Evolutionary conservation across 2,797 vertebrate species (phyloP).

Genomic region (Eurystomus glaucurus): DNA sequence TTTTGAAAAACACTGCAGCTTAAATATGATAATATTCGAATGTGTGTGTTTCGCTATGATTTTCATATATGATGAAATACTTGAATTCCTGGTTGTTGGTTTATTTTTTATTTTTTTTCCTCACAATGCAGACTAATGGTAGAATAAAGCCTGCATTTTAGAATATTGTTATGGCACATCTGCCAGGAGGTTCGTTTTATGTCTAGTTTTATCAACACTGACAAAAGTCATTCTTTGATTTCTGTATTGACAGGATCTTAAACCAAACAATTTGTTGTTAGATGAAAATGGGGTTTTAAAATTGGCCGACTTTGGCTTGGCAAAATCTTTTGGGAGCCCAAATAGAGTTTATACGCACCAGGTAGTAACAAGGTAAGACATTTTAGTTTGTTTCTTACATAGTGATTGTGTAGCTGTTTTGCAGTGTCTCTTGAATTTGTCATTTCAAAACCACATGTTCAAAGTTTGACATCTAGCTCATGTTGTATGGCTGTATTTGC

Average conservation of each 20-base stretch:
- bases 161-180: background rate
- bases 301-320: constrained; percentile 96
- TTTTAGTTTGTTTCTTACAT: background rate
- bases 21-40: background rate
- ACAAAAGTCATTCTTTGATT: background rate
- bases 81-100: background rate
- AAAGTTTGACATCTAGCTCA: background rate
- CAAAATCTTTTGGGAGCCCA: constrained; percentile 97
- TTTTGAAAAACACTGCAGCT: background rate
- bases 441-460: background rate
- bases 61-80: background rate
- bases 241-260: constrained; percentile 89
- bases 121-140: background rate
- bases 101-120: background rate
- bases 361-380: constrained; percentile 94
- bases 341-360: constrained; percentile 97
- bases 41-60: background rate
- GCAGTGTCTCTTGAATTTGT: background rate
- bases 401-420: background rate
- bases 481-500: background rate
- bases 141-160: background rate
- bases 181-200: background rate
- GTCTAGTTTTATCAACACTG: background rate
- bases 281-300: constrained; percentile 96
- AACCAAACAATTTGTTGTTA: constrained; percentile 96